Conservation (phyloP, 2,888 invertebrate species). For the Acleris literana region DNA sequence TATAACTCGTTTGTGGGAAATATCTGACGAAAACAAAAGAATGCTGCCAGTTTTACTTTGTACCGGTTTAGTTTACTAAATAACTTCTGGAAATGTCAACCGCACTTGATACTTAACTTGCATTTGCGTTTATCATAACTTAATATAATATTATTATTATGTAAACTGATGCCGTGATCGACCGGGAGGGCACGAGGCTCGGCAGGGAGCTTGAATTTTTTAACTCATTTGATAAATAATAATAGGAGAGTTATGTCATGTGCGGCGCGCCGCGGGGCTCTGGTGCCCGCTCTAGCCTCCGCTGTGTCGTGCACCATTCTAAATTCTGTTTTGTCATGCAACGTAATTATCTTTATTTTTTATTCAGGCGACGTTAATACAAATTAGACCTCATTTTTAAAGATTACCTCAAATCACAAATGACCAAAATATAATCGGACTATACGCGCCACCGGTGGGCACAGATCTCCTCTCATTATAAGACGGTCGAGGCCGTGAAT, state of each 20-base stretch:
- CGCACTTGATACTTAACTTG: conserved; percentile 61
- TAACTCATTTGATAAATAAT: conserved; percentile 73
- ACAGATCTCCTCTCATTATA: too few species aligned
- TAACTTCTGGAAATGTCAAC: conserved; percentile 34
- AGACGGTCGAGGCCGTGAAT: neutral
- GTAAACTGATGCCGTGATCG: conserved; percentile 55
- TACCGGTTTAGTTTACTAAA: neutral
- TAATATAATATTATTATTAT: conserved; percentile 14
- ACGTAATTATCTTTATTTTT: conserved; percentile 65
- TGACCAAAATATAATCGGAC: neutral
- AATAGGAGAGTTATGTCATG: conserved; percentile 74
- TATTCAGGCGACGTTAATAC: conserved; percentile 46
- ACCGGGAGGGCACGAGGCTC: conserved; percentile 70
- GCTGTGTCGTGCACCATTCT: conserved; percentile 60
- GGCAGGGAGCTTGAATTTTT: conserved; percentile 69
- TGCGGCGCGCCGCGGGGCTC: conserved; percentile 55
- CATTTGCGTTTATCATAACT: conserved; percentile 65
- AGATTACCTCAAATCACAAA: conserved; percentile 28
- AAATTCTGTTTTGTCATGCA: conserved; percentile 76
- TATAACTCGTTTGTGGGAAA: conserved; percentile 45
- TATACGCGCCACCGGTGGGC: too few species aligned
- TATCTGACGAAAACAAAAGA: conserved; percentile 41
- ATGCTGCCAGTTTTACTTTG: conserved; percentile 27
- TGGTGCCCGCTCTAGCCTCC: conserved; percentile 38
- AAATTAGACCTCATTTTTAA: conserved; percentile 36